These are phyloP conservation scores for Tetrapedia diversipes DNA, from an alignment of 2,888 invertebrate genomes.

Conservation along the genomic window DNA sequence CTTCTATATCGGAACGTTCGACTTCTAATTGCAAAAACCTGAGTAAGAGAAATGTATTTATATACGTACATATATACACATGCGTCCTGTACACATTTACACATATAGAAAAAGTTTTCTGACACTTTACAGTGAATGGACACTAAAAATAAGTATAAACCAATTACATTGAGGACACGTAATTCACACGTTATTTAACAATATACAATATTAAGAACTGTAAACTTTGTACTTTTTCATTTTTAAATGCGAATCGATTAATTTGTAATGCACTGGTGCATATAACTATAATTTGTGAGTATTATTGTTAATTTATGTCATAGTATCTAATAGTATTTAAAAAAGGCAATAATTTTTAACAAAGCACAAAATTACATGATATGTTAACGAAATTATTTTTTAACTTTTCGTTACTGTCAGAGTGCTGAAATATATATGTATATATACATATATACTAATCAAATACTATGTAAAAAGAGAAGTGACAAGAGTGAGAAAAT, in stretches of 20 bases:
- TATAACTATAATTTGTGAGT: conserved; percentile 19
- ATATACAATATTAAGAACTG: conserved; percentile 14
- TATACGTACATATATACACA: conserved; percentile 49
- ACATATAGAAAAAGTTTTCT: conserved; percentile 65
- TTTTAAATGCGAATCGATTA: conserved; percentile 11
- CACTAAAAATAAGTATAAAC: conserved; percentile 51
- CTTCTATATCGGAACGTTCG: conserved; percentile 65
- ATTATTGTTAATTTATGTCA: conserved; percentile 9
- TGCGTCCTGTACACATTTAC: conserved; percentile 8
- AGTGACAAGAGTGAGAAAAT: neutral
- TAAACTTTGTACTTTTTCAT: conserved; percentile 36
- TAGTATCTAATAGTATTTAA: conserved; percentile 25
- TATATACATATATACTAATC: no score
- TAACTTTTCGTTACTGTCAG: conserved; percentile 44
- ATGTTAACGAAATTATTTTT: conserved; percentile 30
- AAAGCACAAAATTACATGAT: conserved; percentile 49
- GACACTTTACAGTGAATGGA: conserved; percentile 78
- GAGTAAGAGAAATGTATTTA: conserved; percentile 72
- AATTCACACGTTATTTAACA: conserved; percentile 31
- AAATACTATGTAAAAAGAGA: neutral
- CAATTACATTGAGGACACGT: conserved; percentile 22
- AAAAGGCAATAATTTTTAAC: conserved; percentile 20
- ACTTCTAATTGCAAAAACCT: conserved; percentile 60
- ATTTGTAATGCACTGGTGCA: conserved; percentile 24
- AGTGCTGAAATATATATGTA: conserved; percentile 63